These are phyloP conservation scores for Catotricha subobsoleta DNA, from an alignment of 2,888 invertebrate species.

Conservation along the genomic window DNA sequence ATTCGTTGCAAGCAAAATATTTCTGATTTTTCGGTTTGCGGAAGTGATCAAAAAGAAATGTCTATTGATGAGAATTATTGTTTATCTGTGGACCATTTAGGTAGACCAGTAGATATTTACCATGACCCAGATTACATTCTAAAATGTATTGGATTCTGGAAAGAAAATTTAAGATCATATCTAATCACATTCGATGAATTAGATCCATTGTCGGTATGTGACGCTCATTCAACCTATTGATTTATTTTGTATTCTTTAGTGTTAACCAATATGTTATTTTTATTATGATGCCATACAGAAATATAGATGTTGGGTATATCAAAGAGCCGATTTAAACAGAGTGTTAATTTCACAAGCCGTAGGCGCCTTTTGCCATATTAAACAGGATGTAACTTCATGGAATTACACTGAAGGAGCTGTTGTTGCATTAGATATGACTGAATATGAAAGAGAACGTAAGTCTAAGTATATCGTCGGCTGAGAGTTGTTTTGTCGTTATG, in stretches of 20 bases:
- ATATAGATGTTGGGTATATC: constrained; percentile 97
- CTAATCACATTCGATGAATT: constrained; percentile 89
- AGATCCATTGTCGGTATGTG: constrained; percentile 63
- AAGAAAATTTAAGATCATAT: constrained; percentile 92
- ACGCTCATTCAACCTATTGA: too few relatives aligned
- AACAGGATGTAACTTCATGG: constrained; percentile 77
- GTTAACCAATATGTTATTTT: neutral
- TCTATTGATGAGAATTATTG: constrained; percentile 92
- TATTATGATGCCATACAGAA: constrained; percentile 25
- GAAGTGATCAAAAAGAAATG: constrained; percentile 85
- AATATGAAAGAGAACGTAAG: constrained; percentile 69
- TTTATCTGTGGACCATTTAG: constrained; percentile 87
- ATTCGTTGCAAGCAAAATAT: constrained; percentile 84
- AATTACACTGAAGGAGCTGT: constrained; percentile 85
- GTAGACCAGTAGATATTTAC: constrained; percentile 88
- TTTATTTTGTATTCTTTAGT: neutral
- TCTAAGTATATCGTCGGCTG: too few relatives aligned
- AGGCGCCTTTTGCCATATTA: constrained; percentile 77
- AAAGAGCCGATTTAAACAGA: constrained; percentile 79
- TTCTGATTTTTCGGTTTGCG: constrained; percentile 91
- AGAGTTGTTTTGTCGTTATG: too few relatives aligned
- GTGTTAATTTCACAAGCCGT: constrained; percentile 72
- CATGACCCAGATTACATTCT: constrained; percentile 88
- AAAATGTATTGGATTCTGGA: constrained; percentile 96
- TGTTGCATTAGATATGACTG: constrained; percentile 77